Evolutionary conservation across 2,113 vertebrate species (phyloP), one percentile per base, ranked within the genome.

Genomic region (Phasianus colchicus): DNA sequence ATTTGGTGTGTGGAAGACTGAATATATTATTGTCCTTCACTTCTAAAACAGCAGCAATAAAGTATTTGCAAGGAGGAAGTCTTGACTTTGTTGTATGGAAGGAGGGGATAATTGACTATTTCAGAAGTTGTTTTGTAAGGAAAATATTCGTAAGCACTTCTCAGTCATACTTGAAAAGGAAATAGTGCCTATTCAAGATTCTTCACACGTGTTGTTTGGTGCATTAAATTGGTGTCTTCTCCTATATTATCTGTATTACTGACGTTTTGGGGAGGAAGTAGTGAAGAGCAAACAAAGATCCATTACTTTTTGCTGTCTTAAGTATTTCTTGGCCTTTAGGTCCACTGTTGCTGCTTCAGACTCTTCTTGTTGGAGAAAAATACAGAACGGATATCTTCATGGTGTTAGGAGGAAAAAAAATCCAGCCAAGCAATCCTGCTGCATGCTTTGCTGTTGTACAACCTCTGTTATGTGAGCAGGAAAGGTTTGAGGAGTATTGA

Each of bases 211-310:
- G 1, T 50, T 16, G 29, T 71, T 85, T 36, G 36, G 8, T 47
- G 45, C 50, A 18, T 63, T 69, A 48, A 87, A 65, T 27, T 61
- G 38, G 7, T 34, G 2, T 63, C 70, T 14, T 64, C 1, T 9
- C 5, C 40, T 60, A 1, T 22, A 7, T 88, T 86, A 70, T 36
- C 17, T 66, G 64, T 1, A 0, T 58, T 36, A 1, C 47, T 58
- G 17, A 54, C 64, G 29, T 3, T 48, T 16, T 65, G 47, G 43
- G 65, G 52, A 80, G 32, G 47, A 76, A 52, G 29, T 32, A 43
- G 43, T 4, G 34, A 70, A 72, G 9, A 72, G 29, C 8, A 32
- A 11, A 60, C 6, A 4, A 27, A 76, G 1, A 7, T 36, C 21
- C 2, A 0, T 76, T 77, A 17, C 25, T 83, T 66, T 52, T 77